Percentiles rank a stretch among this genome's conserved stretches.
Evolutionary conservation across 2,888 invertebrate species (phyloP).

Genomic region (Allygus modestus): DNA sequence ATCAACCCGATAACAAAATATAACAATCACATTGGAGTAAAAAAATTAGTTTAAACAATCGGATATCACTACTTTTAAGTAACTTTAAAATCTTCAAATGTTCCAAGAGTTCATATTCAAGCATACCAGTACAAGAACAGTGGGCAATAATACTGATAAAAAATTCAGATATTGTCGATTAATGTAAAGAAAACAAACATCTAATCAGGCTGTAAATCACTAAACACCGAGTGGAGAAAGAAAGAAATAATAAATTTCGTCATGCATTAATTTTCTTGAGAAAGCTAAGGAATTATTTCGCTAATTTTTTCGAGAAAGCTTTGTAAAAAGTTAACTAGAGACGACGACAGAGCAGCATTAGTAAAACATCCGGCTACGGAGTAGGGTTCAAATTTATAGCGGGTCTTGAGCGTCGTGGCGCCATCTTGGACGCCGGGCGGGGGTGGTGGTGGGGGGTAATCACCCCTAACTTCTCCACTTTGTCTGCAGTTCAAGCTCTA

Average conservation of each 20-base stretch:
- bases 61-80: too few species aligned
- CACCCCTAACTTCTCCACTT: constrained; percentile 52
- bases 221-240: not conserved
- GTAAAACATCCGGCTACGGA: constrained; percentile 52
- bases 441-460: constrained; percentile 39
- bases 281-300: constrained; percentile 15
- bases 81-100: too few species aligned
- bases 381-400: constrained; percentile 45
- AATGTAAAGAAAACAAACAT: too few species aligned
- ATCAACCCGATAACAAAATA: too few species aligned
- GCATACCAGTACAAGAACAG: too few species aligned
- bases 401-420: constrained; percentile 35
- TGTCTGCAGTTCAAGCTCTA: constrained; percentile 39
- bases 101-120: too few species aligned
- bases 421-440: constrained; percentile 44
- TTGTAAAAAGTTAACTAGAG: constrained; percentile 37
- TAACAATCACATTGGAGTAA: too few species aligned
- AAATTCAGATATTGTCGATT: too few species aligned
- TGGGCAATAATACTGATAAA: too few species aligned
- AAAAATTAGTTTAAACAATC: too few species aligned
- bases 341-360: constrained; percentile 53
- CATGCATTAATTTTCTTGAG: constrained; percentile 9
- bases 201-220: not conserved
- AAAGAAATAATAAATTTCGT: not conserved
- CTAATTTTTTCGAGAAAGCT: constrained; percentile 20